These are phyloP conservation scores for Hyposoter dolosus DNA, from an alignment of 2,888 invertebrate species.

Conservation along the genomic window DNA sequence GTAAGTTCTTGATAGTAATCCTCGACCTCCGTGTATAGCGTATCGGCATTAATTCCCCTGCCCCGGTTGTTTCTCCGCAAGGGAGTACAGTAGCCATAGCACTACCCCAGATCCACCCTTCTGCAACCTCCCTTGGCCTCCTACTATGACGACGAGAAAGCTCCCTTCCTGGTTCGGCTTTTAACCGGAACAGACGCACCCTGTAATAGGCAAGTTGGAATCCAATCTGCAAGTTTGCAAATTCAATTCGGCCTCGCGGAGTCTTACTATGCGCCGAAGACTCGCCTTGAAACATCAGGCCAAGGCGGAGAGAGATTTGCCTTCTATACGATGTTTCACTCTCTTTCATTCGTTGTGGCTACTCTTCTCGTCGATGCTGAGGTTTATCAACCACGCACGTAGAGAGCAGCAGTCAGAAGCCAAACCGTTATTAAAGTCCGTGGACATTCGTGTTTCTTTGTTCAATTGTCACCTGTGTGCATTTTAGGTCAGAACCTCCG, in stretches of 20 bases:
- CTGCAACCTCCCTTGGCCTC: constrained; percentile 41
- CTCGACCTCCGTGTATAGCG: constrained; percentile 81
- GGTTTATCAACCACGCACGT: constrained; percentile 41
- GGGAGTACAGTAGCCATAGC: constrained; percentile 54
- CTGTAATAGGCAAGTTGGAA: constrained; percentile 85
- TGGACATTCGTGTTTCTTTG: background rate
- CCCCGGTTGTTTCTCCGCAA: constrained; percentile 72
- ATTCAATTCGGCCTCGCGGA: constrained; percentile 83
- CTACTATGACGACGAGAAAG: constrained; percentile 50
- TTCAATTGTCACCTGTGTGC: background rate
- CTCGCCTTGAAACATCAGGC: constrained; percentile 42
- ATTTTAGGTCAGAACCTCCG: too few relatives aligned
- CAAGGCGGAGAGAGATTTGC: constrained; percentile 47
- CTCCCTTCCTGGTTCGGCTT: constrained; percentile 76
- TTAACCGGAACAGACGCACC: constrained; percentile 85
- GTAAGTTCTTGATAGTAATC: constrained; percentile 78
- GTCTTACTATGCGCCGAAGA: constrained; percentile 80
- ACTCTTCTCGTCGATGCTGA: constrained; percentile 27
- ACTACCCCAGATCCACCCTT: constrained; percentile 34
- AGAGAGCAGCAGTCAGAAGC: constrained; percentile 21
- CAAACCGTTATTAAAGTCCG: constrained; percentile 39
- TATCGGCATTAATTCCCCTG: constrained; percentile 85
- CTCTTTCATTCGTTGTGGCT: constrained; percentile 9
- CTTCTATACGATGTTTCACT: constrained; percentile 39
- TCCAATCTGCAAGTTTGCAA: constrained; percentile 85